A percentile compares a stretch with the other conserved stretches of the same genome.
These are phyloP conservation scores for Barnardius zonarius DNA, from an alignment of 2,113 vertebrate species.

Conservation along the genomic window DNA sequence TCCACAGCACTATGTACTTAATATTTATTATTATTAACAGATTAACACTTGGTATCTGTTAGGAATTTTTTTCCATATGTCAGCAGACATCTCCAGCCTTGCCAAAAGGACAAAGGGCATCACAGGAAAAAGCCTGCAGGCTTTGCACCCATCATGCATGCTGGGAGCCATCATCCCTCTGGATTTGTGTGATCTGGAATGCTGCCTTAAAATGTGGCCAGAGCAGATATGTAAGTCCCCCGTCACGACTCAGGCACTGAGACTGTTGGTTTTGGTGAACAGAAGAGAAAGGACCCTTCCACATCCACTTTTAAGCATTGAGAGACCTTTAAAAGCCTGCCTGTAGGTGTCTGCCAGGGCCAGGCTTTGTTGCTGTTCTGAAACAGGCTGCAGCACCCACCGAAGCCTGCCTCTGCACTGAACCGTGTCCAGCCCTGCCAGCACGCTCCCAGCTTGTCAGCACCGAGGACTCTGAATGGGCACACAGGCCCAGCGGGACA, in stretches of 20 bases:
- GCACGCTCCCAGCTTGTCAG: background rate
- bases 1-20: accelerated
- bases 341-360: background rate
- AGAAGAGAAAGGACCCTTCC: background rate
- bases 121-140: background rate
- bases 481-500: accelerated
- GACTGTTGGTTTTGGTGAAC: background rate
- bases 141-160: background rate
- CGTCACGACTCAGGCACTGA: background rate
- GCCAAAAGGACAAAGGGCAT: background rate
- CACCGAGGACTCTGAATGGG: accelerated
- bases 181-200: background rate
- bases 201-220: background rate
- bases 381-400: background rate
- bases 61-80: background rate
- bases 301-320: background rate
- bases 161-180: accelerated
- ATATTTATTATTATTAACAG: background rate
- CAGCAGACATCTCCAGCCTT: background rate
- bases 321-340: background rate
- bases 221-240: background rate
- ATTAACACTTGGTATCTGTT: background rate
- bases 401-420: accelerated
- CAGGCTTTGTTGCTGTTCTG: background rate
- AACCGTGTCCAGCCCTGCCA: accelerated